Evolutionary conservation across 2,113 vertebrate genomes (phyloP).

Genomic region (Lonchura striata): DNA sequence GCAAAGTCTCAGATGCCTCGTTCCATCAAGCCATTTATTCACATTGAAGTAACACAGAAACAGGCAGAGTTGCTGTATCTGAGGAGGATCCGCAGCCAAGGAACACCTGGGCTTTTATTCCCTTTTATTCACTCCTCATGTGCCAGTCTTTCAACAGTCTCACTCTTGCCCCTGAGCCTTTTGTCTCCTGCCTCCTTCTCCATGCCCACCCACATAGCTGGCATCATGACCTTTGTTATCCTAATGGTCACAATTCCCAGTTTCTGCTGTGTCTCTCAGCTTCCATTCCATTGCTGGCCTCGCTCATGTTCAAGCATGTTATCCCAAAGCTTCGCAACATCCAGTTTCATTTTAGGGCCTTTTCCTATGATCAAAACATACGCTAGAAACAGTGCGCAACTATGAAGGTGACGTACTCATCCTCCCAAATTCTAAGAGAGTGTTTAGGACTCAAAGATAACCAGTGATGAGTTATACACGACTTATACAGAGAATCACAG

Average conservation of each 20-base stretch:
- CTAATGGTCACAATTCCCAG: not conserved
- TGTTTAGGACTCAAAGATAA: not conserved
- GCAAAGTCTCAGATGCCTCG: accelerated
- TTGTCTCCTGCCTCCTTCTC: not conserved
- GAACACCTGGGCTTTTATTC: not conserved
- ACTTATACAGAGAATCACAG: not conserved
- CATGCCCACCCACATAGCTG: not conserved
- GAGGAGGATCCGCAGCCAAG: not conserved
- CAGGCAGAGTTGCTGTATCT: accelerated
- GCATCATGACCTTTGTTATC: not conserved
- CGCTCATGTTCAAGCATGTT: not conserved
- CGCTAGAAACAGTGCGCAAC: not conserved
- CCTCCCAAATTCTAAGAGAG: not conserved
- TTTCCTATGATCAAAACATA: not conserved
- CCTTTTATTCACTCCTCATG: not conserved
- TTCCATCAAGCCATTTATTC: not conserved
- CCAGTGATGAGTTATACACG: not conserved
- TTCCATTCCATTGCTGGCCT: not conserved
- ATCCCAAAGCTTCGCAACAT: not conserved
- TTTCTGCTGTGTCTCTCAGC: not conserved
- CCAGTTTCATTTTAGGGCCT: not conserved
- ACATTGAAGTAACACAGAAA: not conserved
- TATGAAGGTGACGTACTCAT: not conserved
- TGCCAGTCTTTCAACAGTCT: too few relatives aligned
- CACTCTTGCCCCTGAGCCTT: not conserved